Evolutionary conservation across 1,140 invertebrate species (phyloP), one percentile per base, ranked within the genome.

Genomic region (Fopius arisanus): DNA sequence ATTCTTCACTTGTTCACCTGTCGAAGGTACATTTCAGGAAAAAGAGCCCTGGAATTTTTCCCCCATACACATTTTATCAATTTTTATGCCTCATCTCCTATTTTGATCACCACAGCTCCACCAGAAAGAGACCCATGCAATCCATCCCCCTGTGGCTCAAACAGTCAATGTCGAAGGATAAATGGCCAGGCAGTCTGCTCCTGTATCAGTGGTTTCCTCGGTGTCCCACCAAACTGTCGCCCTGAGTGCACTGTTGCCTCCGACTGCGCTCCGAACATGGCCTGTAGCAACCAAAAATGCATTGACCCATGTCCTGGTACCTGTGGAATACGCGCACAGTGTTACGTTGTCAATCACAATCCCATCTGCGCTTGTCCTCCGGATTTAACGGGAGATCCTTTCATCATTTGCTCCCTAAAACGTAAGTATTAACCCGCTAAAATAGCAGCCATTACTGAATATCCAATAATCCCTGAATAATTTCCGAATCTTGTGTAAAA

Each of bases 271-370:
- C 84, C 89, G 62, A 90, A 89, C 75, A 88, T 89, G 84, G 91
- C 93, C n/a, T 95, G 94, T 78, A 88, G 91, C 14, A 92, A 91
- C 81, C 92, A 93, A 74, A 93, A 92, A 86, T 95, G 94, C 81
- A 86, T 82, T 31, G 90, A 95, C 85, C 94, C 94, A 43, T 95
- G 94, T 82, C 88, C 91, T 69, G 90, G 92, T 66, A 92, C 92
- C 77, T 95, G 94, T 79, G 92, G 92, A 12, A 81, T 90, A 63
- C 88, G 90, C 75, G 91, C 92, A 12, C 86, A 89, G 74, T 93
- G 92, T 76, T 87, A 89, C 63, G 91, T 92, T 19, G 89, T 92
- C 70, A 92, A 93, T 77, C 92, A 93, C 73, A 90, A 92, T 71
- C 92, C 92, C 7, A 88, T 92, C 66, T 93, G 92, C 77, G 90